Evolutionary conservation across 2,113 vertebrate genomes (phyloP).

Genomic region (Synchiropus splendidus): DNA sequence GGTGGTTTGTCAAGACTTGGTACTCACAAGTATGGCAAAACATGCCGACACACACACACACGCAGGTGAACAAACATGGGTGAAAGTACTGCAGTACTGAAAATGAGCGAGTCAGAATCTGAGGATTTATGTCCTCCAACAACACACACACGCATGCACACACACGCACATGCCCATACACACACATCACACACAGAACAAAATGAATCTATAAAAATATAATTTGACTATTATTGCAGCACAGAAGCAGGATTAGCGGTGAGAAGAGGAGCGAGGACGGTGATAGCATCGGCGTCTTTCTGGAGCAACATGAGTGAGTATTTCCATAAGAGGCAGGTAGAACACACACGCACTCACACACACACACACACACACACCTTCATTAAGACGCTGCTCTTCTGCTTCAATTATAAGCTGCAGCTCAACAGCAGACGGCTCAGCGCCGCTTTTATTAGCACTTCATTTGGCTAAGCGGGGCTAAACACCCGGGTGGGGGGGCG

Average conservation of each 20-base stretch:
- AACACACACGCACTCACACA: slow-evolving; percentile 21
- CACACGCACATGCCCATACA: not conserved
- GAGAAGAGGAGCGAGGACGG: slow-evolving; percentile 3
- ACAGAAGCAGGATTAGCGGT: slow-evolving; percentile 31
- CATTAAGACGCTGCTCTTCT: slow-evolving; percentile 50
- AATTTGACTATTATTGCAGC: slow-evolving; percentile 26
- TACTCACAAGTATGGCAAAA: too few species aligned
- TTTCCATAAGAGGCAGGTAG: slow-evolving; percentile 42
- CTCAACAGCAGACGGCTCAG: slow-evolving; percentile 50
- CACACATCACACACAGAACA: not conserved
- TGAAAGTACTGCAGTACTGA: too few species aligned
- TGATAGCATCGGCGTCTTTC: slow-evolving; percentile 14
- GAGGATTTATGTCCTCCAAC: too few species aligned
- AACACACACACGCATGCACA: not conserved
- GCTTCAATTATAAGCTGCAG: slow-evolving; percentile 53
- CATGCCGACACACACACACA: too few species aligned
- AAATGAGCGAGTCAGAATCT: too few species aligned
- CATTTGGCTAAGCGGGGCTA: slow-evolving; percentile 66
- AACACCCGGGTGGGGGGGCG: slow-evolving; percentile 31
- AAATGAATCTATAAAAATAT: slow-evolving; percentile 27
- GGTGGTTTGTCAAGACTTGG: too few species aligned
- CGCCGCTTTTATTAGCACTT: slow-evolving; percentile 59
- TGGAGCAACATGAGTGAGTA: slow-evolving; percentile 17
- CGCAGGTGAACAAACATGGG: too few species aligned
- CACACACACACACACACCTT: slow-evolving; percentile 42